Evolutionary conservation across 2,797 vertebrate species (phyloP), one percentile per base, ranked within the genome.

Genomic region (Melanotaenia pygmaea): DNA sequence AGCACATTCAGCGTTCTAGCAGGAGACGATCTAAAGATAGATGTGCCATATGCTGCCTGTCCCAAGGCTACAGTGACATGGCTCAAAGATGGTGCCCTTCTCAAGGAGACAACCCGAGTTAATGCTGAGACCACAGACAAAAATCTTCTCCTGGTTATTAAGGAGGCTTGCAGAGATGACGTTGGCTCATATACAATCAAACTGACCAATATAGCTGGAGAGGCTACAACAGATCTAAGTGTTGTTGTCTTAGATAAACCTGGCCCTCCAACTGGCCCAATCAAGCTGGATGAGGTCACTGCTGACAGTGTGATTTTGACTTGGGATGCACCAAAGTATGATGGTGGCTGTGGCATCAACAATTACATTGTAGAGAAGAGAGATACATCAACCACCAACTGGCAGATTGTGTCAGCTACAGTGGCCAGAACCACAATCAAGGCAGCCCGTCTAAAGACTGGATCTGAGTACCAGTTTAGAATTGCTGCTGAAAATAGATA

Each of bases 321-420:
- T 70, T 99, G 98, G 98, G 91, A 95, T 74, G 95, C 96, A 88
- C 98, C 98, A 59, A 95, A 96, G 70, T 99, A 99, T 82, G 97
- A 97, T 57, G 98, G 98, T 65, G 95, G 98, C 77, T 99, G 98
- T 82, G 76, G 93, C 64, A 99, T 99, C 83, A 99, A 97, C 87
- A 99, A 99, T 84, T 99, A 99, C 47, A 94, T 99, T 77, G 97
- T 99, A 72, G 97, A 99, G 89, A 99, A 97, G 93, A 95, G 98
- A 89, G 98, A 99, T 78, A 99, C 98, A 70, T 97, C 98, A 35
- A 98, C 98, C 38, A 99, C 97, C 5, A 93, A 94, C 79, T 99
- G 98, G 98, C 97, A 99, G 72, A 98, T 97, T 86, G 97, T 99
- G 62, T 99, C 98, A 78, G 97, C 98, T 72, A 99, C 98, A 58